Conservation (phyloP, 2,113 vertebrate genomes). For the Xerus inauris region DNA sequence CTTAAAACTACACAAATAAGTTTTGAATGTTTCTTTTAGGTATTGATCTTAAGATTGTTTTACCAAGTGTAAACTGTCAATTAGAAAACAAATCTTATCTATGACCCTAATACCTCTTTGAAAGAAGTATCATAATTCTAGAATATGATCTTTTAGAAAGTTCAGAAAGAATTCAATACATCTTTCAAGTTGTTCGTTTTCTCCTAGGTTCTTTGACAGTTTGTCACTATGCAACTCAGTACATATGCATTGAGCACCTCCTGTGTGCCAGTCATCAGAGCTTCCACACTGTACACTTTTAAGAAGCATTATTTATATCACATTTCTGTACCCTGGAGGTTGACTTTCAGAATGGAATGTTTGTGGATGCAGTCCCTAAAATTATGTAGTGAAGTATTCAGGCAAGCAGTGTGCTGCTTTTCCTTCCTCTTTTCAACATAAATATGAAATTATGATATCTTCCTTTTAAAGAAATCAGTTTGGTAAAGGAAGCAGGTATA, state of each 20-base stretch:
- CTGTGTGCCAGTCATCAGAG: neutral
- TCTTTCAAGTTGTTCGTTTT: neutral
- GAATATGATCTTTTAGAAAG: neutral
- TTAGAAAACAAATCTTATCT: neutral
- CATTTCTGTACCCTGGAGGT: neutral
- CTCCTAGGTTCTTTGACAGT: neutral
- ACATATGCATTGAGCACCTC: neutral
- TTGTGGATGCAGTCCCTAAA: neutral
- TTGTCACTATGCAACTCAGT: neutral
- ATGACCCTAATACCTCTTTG: neutral
- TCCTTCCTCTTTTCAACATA: neutral
- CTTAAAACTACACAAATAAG: neutral
- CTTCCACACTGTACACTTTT: neutral
- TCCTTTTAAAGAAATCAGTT: neutral
- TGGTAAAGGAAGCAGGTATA: neutral
- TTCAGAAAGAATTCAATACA: neutral
- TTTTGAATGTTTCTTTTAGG: neutral
- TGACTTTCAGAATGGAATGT: too few relatives aligned
- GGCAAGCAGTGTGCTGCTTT: neutral
- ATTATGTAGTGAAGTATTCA: neutral
- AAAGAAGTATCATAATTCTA: neutral
- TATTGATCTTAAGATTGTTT: slow-evolving; percentile 7
- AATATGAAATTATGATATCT: neutral
- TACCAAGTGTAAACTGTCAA: neutral
- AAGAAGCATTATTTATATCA: neutral